Base-by-base conservation (phyloP, 2,888 invertebrate genomes). In the Acronicta leporina region DNA sequence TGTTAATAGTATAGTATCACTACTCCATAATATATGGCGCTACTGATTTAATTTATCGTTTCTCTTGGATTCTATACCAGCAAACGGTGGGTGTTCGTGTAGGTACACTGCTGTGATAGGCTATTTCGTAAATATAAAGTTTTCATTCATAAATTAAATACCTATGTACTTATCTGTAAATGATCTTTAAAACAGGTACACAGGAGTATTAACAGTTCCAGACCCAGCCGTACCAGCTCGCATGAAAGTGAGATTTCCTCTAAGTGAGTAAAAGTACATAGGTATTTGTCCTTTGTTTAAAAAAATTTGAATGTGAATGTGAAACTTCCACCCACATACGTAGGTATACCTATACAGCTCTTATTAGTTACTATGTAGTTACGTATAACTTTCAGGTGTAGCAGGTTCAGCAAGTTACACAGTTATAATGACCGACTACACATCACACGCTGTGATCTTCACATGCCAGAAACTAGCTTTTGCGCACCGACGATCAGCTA, bases 401-500 rank as follows among this genome's bases (percentile, higher is more conserved):
- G 96, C 96, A 0, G 97, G 97, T 0, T 96, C 96, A 52, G 96
- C 97, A 0, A 95, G 96, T 50, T 97, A 97, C 88, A 96, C 96
- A 0, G 95, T 97, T 0, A 95, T 97, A 78, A 94, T 95, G 75
- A 97, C 97, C 0, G 97, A 98, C 83, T 97, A 97, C 83, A 90
- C 92, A 0, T 96, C 94, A 0, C 97, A 96, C 82, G 97, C 97
- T 0, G 97, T 96, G 0, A 95, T 97, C 50, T 97, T 97, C 88
- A 97, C 97, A 0, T 97, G 97, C 79, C 97, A 97, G 87, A 96
- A 96, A 81, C 83, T 97, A 13, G 95, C 96, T 0, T 96, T 97
- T 76, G 96, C 96, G 0, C 96, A 97, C 87, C 95, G 97, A 5
- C 96, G 96, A 65, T 97, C 97, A 0, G 97, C 97, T 0, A 97